Evolutionary conservation across 1,140 invertebrate species (phyloP), one percentile per base, ranked within the genome.

Genomic region (Bombus superbus): DNA sequence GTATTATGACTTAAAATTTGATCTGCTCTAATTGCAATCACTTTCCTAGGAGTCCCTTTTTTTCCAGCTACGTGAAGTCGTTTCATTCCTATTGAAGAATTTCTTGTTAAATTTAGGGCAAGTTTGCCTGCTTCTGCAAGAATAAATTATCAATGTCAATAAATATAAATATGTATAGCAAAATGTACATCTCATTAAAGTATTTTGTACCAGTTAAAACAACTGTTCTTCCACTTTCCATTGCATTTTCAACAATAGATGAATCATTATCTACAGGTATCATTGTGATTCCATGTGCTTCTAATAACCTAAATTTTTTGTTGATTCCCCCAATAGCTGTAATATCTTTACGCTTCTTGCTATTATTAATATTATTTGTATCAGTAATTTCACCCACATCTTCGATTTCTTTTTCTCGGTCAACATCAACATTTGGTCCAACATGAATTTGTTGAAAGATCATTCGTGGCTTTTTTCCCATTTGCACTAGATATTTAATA

Each of bases 201-300:
- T 71, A 53, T 83, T 80, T 85, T 44, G 1, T 93, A 97, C 97
- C 97, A 89, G 98, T 98, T 72, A 98, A 94, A 78, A 97, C 96
- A 35, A 98, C 96, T 69, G 97, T 97, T 93, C 98, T 96, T 3
- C 98, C 98, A 95, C 96, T 97, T 95, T 98, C 97, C 90, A 98
- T 96, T 22, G 97, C 97, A 78, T 97, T 97, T 78, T 97, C 97
- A 44, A 98, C 96, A 64, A 97, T 96, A 57, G 97, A 97, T 13
- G 96, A 96, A 80, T 97, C 97, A 94, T 97, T 97, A 84, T 96
- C 96, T 10, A 95, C 87, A 62, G 97, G 97, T 87, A 98, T 96
- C 96, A 98, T 97, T 42, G 97, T 97, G 72, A 98, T 98, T 62
- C 97, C 97, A 93, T 98, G 97, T 86, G 96, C 96, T 95, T 98